Conservation (phyloP, 2,797 vertebrate species). For the Apogon talboti region DNA sequence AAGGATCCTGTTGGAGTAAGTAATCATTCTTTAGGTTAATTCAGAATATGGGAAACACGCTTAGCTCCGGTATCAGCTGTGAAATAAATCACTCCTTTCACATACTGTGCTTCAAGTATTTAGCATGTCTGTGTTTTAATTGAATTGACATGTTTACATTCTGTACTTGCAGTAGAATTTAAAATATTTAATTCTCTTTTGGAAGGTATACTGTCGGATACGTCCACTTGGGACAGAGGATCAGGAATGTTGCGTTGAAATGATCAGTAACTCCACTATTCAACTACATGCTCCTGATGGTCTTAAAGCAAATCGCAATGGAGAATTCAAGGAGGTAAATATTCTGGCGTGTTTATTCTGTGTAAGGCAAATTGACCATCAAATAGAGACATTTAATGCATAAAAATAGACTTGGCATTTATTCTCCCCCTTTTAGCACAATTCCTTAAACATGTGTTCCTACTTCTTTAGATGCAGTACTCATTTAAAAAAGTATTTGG, state of each 20-base stretch:
- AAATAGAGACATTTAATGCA: too few relatives aligned
- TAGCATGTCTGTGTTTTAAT: too few relatives aligned
- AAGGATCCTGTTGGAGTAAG: conserved; percentile 96
- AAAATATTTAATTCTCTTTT: background rate
- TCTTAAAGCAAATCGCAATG: conserved; percentile 90
- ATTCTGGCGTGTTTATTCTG: background rate
- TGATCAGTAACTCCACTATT: conserved; percentile 90
- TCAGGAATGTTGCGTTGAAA: conserved; percentile 92
- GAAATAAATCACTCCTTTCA: too few relatives aligned
- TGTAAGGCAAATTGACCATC: background rate
- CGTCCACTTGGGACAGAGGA: conserved; percentile 87
- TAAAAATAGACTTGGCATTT: background rate
- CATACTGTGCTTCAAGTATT: too few relatives aligned
- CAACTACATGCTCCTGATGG: conserved; percentile 95
- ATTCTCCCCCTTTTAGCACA: background rate
- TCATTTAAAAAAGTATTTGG: conserved; percentile 97
- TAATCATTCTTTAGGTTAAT: conserved; percentile 15
- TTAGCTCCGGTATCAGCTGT: too few relatives aligned
- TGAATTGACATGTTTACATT: too few relatives aligned
- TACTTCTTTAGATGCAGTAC: conserved; percentile 88
- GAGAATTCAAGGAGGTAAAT: conserved; percentile 93
- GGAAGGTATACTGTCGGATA: conserved; percentile 94
- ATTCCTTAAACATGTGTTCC: background rate
- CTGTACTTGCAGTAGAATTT: too few relatives aligned
- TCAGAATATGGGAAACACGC: too few relatives aligned